phyloP scores from a whole-genome alignment of 1,140 invertebrate genomes.

The Cepaea nemoralis region DNA sequence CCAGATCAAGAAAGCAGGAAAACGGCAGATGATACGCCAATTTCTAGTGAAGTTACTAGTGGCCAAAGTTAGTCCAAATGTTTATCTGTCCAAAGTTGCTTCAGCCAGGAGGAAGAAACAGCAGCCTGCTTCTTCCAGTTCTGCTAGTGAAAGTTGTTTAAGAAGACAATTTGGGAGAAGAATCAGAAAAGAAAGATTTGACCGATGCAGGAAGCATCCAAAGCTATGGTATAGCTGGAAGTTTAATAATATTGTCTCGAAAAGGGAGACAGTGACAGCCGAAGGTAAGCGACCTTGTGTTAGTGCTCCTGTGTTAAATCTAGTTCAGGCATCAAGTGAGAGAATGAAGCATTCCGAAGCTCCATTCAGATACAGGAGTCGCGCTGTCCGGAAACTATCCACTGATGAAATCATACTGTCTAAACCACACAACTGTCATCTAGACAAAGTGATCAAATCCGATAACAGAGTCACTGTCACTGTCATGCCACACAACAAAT shows the following conservation, averaged over 20 bases:
- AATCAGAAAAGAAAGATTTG: background rate
- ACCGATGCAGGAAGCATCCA: background rate
- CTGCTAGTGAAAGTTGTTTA: background rate
- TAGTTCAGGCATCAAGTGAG: background rate
- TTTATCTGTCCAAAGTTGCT: no score
- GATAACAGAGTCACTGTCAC: background rate
- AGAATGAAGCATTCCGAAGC: background rate
- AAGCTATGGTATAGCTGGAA: background rate
- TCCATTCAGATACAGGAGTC: background rate
- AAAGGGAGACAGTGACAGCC: background rate
- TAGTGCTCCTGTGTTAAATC: background rate
- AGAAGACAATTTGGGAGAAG: background rate
- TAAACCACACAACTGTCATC: background rate
- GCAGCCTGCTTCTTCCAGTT: background rate
- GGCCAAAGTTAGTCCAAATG: no score
- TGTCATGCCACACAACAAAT: background rate
- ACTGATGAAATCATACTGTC: background rate
- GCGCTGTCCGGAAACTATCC: background rate
- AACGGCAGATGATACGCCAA: no score
- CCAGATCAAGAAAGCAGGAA: no score
- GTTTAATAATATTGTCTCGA: background rate
- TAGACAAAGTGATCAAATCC: background rate
- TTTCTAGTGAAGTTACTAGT: no score
- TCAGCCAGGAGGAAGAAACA: no score
- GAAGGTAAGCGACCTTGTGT: background rate